Base-by-base conservation (phyloP, 2,888 invertebrate genomes). In the Alsophila aescularia region DNA sequence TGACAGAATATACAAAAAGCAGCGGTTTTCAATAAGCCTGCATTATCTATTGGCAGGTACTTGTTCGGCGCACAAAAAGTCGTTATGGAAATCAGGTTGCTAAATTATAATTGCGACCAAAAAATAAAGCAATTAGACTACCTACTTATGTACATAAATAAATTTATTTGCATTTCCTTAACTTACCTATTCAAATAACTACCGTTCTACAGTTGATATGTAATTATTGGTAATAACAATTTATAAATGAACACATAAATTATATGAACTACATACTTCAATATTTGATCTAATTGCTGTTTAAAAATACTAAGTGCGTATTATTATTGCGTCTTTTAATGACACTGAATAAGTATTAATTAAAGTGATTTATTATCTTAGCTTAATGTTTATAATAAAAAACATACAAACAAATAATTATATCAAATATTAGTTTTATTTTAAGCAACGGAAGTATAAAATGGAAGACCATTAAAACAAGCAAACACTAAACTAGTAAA, bases 101-200 rank as follows among this genome's bases (percentile, higher is more conserved):
- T 13, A 34, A 31, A 49, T 52, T 52, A 45, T 44, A 21, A 58
- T 29, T 14, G 32, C 43, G 56, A 58, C 58, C 36, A 58, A 67
- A 69, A 73, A 75, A 75, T 73, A 73, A 68, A 70, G 73, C 63
- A 65, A 73, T 72, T 70, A 72, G 57, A 58, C 62, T 69, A 75
- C n/a, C n/a, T n/a, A n/a, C n/a, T n/a, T 24, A 8, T 66, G 65
- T 69, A 67, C 52, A 65, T 73, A 71, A 64, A 67, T 71, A 69
- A 21, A 67, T 72, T 69, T 71, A 69, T 62, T 68, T 64, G 60
- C 58, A 58, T 58, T 63, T 66, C 65, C 66, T 66, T 58, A 66
- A 58, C 60, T 62, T 56, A 60, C 50, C 49, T 58, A 51, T 50
- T 58, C 58, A 60, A 66, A 56, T 65, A 52, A 53, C 58, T 61